phyloP scores from a whole-genome alignment of 1,140 invertebrate genomes.

The Cecropterus lyciades region DNA sequence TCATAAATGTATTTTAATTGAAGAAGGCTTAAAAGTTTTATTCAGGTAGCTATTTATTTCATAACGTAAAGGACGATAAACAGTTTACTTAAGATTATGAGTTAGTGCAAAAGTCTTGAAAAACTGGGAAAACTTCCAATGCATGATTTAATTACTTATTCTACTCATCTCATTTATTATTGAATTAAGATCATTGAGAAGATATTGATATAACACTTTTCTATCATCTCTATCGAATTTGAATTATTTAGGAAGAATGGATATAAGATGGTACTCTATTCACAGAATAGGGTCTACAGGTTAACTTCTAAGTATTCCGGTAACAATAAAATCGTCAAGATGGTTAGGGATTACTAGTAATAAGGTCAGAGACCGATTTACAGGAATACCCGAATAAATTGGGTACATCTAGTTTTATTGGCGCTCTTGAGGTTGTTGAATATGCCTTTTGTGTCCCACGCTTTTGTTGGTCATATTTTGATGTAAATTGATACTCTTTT shows the following conservation, averaged over 20 bases:
- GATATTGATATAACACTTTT: too few relatives aligned
- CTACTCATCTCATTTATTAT: too few relatives aligned
- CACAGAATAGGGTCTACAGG: not conserved
- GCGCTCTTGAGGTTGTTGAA: conserved; percentile 18
- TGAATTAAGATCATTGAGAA: too few relatives aligned
- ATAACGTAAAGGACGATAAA: too few relatives aligned
- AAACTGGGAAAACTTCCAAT: too few relatives aligned
- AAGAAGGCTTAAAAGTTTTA: too few relatives aligned
- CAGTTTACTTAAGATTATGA: too few relatives aligned
- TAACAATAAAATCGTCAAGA: conserved; percentile 22
- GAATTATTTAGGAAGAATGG: not conserved
- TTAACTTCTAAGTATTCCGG: conserved; percentile 1
- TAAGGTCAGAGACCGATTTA: conserved; percentile 18
- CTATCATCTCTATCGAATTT: too few relatives aligned
- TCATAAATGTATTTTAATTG: too few relatives aligned
- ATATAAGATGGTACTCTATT: not conserved
- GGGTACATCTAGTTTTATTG: conserved; percentile 20
- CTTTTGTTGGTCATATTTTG: conserved; percentile 16
- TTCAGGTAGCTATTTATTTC: too few relatives aligned
- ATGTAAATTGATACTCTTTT: not conserved
- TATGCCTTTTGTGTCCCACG: conserved; percentile 12
- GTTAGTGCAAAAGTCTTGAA: too few relatives aligned
- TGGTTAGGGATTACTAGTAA: conserved; percentile 13
- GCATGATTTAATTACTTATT: too few relatives aligned
- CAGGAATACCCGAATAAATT: conserved; percentile 24